phyloP scores from a whole-genome alignment of 2,888 invertebrate genomes.

The Parasteatoda lunata region DNA sequence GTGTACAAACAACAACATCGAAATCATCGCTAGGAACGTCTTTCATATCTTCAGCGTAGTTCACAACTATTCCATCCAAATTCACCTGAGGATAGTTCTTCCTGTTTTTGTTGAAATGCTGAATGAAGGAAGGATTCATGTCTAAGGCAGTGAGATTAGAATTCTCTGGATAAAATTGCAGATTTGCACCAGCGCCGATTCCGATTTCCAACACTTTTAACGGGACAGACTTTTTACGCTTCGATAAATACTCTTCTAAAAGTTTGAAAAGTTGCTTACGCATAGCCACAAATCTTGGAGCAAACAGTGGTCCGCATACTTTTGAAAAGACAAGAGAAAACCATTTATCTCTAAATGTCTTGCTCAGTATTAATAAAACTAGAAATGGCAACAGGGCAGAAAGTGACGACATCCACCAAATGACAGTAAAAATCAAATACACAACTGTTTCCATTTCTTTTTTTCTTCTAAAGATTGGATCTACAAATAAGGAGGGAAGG shows the following conservation, averaged over 20 bases:
- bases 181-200: conserved; percentile 69
- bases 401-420: conserved; percentile 3
- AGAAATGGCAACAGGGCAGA: conserved; percentile 20
- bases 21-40: conserved; percentile 71
- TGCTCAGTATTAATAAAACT: background rate
- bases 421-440: background rate
- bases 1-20: conserved; percentile 72
- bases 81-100: conserved; percentile 61
- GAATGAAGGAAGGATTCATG: conserved; percentile 70
- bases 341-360: background rate
- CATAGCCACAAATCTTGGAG: background rate
- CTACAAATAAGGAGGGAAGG: too few species aligned
- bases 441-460: background rate
- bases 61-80: conserved; percentile 70
- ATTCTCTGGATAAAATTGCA: conserved; percentile 71
- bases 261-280: conserved; percentile 16
- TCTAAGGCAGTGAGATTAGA: conserved; percentile 70
- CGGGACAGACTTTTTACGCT: background rate
- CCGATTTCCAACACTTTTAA: conserved; percentile 58
- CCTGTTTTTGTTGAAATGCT: conserved; percentile 66
- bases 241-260: conserved; percentile 1
- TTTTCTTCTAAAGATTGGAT: too few species aligned
- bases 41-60: conserved; percentile 71
- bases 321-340: conserved; percentile 13
- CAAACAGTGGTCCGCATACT: background rate